These are phyloP conservation scores for Tyrophagus putrescentiae DNA, from an alignment of 1,140 invertebrate genomes.

Conservation along the genomic window DNA sequence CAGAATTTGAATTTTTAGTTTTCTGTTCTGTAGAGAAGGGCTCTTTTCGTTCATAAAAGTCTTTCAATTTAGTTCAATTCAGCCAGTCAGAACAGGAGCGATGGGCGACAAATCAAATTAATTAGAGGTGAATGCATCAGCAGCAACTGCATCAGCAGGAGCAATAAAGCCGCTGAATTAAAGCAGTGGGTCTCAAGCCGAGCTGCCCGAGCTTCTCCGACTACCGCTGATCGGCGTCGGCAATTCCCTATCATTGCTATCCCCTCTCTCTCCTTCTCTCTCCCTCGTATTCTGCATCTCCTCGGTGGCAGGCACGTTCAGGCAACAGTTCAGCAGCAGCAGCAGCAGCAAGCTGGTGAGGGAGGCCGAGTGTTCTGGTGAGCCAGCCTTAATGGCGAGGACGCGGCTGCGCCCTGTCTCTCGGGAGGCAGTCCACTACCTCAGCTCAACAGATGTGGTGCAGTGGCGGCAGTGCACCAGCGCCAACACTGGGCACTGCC, in stretches of 20 bases:
- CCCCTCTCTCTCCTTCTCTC: slow-evolving; percentile 7
- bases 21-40: too few species aligned
- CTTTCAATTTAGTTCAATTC: too few species aligned
- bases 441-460: slow-evolving; percentile 4
- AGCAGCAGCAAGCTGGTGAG: slow-evolving; percentile 8
- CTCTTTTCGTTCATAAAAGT: too few species aligned
- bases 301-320: not conserved
- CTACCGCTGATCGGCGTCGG: not conserved
- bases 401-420: not conserved
- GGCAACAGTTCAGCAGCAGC: not conserved
- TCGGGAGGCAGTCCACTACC: not conserved
- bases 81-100: too few species aligned
- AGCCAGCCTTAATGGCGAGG: not conserved
- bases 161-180: too few species aligned
- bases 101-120: too few species aligned
- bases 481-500: not conserved
- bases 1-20: too few species aligned
- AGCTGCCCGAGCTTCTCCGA: not conserved
- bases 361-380: not conserved
- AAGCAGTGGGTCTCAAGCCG: too few species aligned
- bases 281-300: not conserved
- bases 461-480: not conserved
- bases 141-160: too few species aligned
- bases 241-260: not conserved
- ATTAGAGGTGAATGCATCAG: too few species aligned